Base-by-base conservation (phyloP, 2,888 invertebrate genomes). In the Furcula furcula region DNA sequence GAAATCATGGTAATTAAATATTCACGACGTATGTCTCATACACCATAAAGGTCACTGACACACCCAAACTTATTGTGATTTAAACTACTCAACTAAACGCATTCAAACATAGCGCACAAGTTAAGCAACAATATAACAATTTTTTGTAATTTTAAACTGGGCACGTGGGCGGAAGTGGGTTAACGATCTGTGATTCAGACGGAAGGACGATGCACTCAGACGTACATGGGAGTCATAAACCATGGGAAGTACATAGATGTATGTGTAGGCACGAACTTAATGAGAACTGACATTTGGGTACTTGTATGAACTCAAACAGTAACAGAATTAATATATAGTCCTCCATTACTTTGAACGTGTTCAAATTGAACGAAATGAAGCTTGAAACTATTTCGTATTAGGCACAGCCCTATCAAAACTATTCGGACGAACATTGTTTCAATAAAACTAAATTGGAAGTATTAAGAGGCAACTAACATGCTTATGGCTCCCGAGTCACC, bases 171-270 rank as follows among this genome's bases (percentile, higher is more conserved):
- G 68, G 71, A 73, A 68, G 61, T 75, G 51, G 79, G 78, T 70
- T 78, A 76, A 77, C 67, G 78, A 67, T 73, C 74, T 57, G 50
- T 76, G 77, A 77, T 68, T 77, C 72, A 72, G 56, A 63, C 40
- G 48, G 54, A 55, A 63, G 67, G 58, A 61, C 65, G 61, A 62
- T 62, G 66, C 65, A 61, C 65, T 55, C 59, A 49, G 55, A 46
- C 30, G 30, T 29, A 28, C 31, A 43, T 29, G 16, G 14, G 25
- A 11, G 26, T 22, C 27, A 18, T 34, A 26, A 19, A 12, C 12
- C 18, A 28, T 26, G 9, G 14, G 13, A 26, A 26, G 26, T n/a
- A 9, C 14, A 14, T 15, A n/a, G n/a, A 12, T 26, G 26, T 26
- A 26, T 12, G 26, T 26, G 26, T 26, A 12, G 26, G 26, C n/a